These are phyloP conservation scores for Oryzias javanicus DNA, from an alignment of 2,113 vertebrate species.

Conservation along the genomic window DNA sequence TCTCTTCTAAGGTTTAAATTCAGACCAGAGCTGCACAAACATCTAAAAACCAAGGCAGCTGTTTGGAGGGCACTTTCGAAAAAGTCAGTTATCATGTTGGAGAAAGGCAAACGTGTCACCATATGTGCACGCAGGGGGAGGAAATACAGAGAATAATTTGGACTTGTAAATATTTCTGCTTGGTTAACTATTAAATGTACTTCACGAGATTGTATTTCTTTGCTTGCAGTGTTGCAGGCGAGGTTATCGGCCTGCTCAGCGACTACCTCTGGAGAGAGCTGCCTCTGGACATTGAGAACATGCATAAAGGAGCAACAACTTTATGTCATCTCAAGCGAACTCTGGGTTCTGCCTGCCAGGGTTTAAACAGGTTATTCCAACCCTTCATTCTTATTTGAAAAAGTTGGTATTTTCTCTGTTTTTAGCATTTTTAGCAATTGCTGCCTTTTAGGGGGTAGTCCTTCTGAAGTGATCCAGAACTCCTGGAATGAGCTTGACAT, in stretches of 20 bases:
- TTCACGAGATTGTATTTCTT: constrained; percentile 6
- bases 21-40: neutral
- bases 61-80: too few species aligned
- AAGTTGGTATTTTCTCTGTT: neutral
- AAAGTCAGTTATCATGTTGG: too few species aligned
- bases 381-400: neutral
- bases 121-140: neutral
- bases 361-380: constrained; percentile 77
- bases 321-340: constrained; percentile 76
- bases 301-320: constrained; percentile 75
- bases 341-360: constrained; percentile 75
- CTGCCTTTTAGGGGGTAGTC: neutral
- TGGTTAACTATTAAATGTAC: neutral
- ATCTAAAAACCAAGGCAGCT: too few species aligned
- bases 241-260: constrained; percentile 76
- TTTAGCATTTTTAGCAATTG: too few species aligned
- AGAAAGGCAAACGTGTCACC: too few species aligned
- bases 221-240: constrained; percentile 67
- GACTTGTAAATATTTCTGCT: neutral
- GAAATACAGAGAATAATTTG: too few species aligned
- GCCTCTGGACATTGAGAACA: constrained; percentile 79
- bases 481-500: too few species aligned
- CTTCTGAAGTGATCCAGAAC: too few species aligned
- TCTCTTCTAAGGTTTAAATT: neutral
- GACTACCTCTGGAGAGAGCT: constrained; percentile 82